Conservation (phyloP, 2,888 invertebrate genomes). For the Sycophila texana region DNA sequence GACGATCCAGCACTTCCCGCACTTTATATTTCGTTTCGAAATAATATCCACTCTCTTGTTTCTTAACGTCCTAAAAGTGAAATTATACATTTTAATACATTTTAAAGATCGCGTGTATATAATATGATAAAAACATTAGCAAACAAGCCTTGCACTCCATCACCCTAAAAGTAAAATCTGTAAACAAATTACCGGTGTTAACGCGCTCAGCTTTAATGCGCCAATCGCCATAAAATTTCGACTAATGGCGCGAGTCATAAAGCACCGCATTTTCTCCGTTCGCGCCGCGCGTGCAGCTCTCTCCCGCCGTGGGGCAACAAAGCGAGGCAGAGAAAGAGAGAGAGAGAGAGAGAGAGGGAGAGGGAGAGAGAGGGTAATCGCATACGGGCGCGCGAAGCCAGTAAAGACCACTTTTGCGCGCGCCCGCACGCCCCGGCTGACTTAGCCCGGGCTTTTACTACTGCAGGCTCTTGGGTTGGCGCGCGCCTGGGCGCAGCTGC, state of each 20-base stretch:
- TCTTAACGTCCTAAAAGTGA: too few relatives aligned
- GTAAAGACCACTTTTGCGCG: conserved; percentile 38
- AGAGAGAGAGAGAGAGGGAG: conserved; percentile 17
- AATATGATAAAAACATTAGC: not conserved
- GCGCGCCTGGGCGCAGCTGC: not conserved
- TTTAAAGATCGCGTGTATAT: too few relatives aligned
- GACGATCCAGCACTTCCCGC: too few relatives aligned
- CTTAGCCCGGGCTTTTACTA: conserved; percentile 44
- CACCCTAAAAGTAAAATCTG: not conserved
- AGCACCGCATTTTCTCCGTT: conserved; percentile 28
- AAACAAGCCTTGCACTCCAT: not conserved
- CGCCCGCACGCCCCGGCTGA: conserved; percentile 29
- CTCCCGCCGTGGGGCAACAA: not conserved
- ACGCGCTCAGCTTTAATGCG: conserved; percentile 12
- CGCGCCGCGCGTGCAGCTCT: not conserved
- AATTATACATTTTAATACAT: too few relatives aligned
- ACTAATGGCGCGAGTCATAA: conserved; percentile 23
- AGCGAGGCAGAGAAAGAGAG: not conserved
- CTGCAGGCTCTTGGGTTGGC: conserved; percentile 17
- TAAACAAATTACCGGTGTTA: conserved; percentile 23
- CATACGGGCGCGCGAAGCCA: conserved; percentile 22
- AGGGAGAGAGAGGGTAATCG: conserved; percentile 23
- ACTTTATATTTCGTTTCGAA: too few relatives aligned
- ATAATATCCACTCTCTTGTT: too few relatives aligned
- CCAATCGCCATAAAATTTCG: conserved; percentile 28